A percentile compares a stretch with the other conserved stretches of the same genome.
These are phyloP conservation scores for Pterocles burchelli DNA, from an alignment of 2,113 vertebrate species.

Conservation along the genomic window DNA sequence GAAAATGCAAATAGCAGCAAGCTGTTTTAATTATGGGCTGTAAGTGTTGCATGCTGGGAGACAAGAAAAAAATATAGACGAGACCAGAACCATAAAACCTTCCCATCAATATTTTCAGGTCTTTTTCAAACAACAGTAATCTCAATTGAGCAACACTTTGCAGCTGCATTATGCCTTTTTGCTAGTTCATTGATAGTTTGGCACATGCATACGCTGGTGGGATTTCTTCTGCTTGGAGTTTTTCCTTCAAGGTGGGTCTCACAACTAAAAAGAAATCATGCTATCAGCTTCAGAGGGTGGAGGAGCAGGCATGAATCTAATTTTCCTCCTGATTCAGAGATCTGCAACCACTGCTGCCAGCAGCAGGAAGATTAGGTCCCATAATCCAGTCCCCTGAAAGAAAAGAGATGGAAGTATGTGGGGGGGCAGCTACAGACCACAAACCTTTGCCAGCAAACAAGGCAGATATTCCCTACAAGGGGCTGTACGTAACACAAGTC, in stretches of 20 bases:
- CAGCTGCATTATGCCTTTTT: neutral
- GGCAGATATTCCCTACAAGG: neutral
- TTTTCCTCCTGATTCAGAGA: neutral
- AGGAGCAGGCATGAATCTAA: neutral
- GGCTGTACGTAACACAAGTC: neutral
- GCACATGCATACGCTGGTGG: neutral
- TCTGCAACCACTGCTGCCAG: neutral
- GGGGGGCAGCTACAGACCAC: neutral
- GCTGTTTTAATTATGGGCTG: conserved; percentile 58
- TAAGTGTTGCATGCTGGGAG: conserved; percentile 3
- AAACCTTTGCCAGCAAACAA: neutral
- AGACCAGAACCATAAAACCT: neutral
- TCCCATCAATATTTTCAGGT: neutral
- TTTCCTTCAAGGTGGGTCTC: neutral
- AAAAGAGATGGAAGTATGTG: neutral
- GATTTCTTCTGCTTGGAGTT: neutral
- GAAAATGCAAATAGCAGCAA: conserved; percentile 50
- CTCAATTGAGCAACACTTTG: neutral
- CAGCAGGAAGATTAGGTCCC: neutral
- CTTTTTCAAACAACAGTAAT: neutral
- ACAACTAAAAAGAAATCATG: neutral
- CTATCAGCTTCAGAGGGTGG: neutral
- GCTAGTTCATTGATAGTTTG: neutral
- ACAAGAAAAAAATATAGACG: neutral
- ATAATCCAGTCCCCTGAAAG: neutral